These are phyloP conservation scores for Pseudoips prasinana DNA, from an alignment of 2,888 invertebrate genomes.

Conservation along the genomic window DNA sequence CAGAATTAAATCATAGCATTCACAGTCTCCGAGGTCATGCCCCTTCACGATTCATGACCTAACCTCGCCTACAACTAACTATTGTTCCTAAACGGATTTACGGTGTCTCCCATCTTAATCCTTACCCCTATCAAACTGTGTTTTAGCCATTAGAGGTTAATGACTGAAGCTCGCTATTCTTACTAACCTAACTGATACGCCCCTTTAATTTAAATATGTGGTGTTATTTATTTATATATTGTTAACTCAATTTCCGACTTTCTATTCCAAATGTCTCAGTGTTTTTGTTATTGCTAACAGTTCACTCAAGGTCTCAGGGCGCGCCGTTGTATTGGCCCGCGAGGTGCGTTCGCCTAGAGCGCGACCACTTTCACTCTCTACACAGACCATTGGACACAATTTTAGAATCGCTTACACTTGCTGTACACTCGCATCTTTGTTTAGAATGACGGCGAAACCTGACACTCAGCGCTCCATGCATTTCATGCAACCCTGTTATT, in stretches of 20 bases:
- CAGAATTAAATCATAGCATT: no score
- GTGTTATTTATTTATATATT: no score
- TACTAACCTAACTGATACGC: no score
- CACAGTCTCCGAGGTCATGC: no score
- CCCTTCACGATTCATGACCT: no score
- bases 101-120: no score
- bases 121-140: no score
- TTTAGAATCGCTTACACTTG: conserved; percentile 37
- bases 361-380: conserved; percentile 70
- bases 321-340: conserved; percentile 31
- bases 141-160: no score
- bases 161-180: no score
- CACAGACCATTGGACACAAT: conserved; percentile 47
- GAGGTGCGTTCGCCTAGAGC: conserved; percentile 53
- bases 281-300: conserved; percentile 26
- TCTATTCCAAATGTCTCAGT: conserved; percentile 9
- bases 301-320: conserved; percentile 43
- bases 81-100: no score
- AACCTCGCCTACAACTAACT: no score
- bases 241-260: conserved; percentile 11
- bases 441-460: conserved; percentile 26
- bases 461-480: conserved; percentile 28
- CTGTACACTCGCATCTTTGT: conserved; percentile 29
- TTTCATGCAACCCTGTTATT: conserved; percentile 19
- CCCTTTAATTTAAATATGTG: no score